phyloP scores from a whole-genome alignment of 2,888 invertebrate species.

The Rotaria sp. region DNA sequence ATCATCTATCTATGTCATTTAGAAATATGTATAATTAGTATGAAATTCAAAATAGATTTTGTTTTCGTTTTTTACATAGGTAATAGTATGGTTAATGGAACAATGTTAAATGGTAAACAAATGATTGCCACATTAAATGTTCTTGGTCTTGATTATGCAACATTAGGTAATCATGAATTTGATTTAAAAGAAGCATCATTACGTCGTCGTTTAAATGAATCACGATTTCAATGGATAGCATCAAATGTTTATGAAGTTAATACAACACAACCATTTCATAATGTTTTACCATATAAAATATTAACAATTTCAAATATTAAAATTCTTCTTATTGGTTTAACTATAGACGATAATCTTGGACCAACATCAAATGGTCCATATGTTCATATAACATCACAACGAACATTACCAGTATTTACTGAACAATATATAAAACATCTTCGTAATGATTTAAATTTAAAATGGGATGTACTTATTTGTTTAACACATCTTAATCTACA shows the following conservation, averaged over 20 bases:
- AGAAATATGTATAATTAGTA: too few relatives aligned
- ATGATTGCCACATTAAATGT: constrained; percentile 15
- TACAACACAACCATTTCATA: constrained; percentile 16
- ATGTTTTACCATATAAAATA: constrained; percentile 15
- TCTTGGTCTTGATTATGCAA: constrained; percentile 15
- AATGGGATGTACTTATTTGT: not conserved
- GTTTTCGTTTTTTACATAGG: not conserved
- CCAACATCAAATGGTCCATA: not conserved
- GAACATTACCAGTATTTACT: not conserved
- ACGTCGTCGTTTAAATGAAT: not conserved
- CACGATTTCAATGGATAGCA: not conserved
- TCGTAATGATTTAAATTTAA: not conserved
- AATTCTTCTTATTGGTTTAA: constrained; percentile 24
- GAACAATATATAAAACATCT: not conserved
- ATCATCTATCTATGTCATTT: too few relatives aligned
- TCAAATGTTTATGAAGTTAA: constrained; percentile 1
- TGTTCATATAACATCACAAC: constrained; percentile 21
- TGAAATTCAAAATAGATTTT: not conserved
- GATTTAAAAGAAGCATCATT: not conserved
- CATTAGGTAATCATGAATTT: constrained; percentile 25
- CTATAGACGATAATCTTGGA: constrained; percentile 11
- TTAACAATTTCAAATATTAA: not conserved
- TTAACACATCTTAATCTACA: not conserved
- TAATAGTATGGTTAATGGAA: not conserved
- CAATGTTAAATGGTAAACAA: not conserved